These are phyloP conservation scores for Colinus virginianus DNA, from an alignment of 2,113 vertebrate species.

Conservation along the genomic window DNA sequence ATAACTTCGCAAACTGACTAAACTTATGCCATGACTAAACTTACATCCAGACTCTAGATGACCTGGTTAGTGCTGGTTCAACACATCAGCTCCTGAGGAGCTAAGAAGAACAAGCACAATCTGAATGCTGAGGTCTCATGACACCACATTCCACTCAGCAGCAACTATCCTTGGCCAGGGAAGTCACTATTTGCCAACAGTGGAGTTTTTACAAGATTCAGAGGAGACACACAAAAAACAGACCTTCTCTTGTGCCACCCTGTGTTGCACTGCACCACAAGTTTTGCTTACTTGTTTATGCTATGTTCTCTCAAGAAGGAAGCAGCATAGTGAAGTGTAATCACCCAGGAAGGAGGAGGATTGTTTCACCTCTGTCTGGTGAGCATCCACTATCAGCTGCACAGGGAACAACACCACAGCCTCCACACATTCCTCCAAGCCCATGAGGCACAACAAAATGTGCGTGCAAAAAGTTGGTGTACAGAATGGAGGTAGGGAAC, in stretches of 20 bases:
- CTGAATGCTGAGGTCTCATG: fast-evolving
- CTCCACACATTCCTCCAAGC: background rate
- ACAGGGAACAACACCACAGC: fast-evolving
- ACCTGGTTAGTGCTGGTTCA: background rate
- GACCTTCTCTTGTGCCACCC: background rate
- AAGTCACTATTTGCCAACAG: fast-evolving
- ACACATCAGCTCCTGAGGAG: fast-evolving
- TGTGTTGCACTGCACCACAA: background rate
- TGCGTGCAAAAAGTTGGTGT: too few species aligned
- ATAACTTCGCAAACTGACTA: background rate
- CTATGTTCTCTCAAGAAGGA: background rate
- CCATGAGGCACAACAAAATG: background rate
- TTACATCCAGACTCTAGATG: background rate
- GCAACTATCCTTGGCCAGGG: background rate
- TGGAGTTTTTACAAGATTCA: background rate
- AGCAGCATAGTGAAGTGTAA: background rate
- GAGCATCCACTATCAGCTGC: background rate
- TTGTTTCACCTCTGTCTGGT: background rate
- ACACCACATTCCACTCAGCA: background rate
- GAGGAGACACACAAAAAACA: background rate
- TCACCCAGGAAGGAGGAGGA: background rate
- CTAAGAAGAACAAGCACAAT: background rate
- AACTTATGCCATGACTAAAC: background rate
- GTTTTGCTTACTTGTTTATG: background rate
- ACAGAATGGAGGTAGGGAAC: background rate